A percentile compares a stretch with the other conserved stretches of the same genome.
Evolutionary conservation across 1,140 invertebrate genomes (phyloP).

Genomic region (Olivierus martensii): DNA sequence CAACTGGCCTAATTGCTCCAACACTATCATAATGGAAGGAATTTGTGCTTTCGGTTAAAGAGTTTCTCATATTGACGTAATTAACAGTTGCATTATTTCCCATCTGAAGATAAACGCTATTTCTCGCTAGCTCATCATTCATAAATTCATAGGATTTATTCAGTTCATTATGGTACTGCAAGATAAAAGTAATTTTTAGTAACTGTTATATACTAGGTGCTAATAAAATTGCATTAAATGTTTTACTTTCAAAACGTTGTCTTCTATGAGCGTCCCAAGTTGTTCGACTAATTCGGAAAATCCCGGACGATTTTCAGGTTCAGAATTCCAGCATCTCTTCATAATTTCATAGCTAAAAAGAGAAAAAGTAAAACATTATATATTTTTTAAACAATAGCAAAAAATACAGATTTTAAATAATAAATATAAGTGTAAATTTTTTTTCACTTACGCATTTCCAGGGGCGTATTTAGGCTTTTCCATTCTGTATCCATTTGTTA

Average conservation of each 20-base stretch:
- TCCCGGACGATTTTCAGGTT: background rate
- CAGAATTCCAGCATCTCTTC: background rate
- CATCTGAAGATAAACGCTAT: conserved; percentile 55
- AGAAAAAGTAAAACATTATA: no score
- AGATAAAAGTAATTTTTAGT: conserved; percentile 19
- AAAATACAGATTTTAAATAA: no score
- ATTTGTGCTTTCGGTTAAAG: no score
- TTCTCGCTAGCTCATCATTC: conserved; percentile 34
- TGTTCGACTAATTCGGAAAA: background rate
- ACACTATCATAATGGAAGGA: background rate
- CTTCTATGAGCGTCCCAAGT: no score
- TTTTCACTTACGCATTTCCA: conserved; percentile 9
- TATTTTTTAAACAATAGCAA: no score
- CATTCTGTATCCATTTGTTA: conserved; percentile 51
- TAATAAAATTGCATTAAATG: no score
- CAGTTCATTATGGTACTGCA: conserved; percentile 66
- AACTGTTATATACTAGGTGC: no score
- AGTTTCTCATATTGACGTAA: no score
- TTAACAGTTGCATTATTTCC: background rate
- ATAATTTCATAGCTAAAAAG: background rate
- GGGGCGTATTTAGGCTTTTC: conserved; percentile 45
- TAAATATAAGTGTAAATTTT: background rate
- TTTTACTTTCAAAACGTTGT: no score
- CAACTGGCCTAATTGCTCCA: background rate
- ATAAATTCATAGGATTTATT: conserved; percentile 59